phyloP scores from a whole-genome alignment of 2,113 vertebrate species.

The Nansenia antarctica region DNA sequence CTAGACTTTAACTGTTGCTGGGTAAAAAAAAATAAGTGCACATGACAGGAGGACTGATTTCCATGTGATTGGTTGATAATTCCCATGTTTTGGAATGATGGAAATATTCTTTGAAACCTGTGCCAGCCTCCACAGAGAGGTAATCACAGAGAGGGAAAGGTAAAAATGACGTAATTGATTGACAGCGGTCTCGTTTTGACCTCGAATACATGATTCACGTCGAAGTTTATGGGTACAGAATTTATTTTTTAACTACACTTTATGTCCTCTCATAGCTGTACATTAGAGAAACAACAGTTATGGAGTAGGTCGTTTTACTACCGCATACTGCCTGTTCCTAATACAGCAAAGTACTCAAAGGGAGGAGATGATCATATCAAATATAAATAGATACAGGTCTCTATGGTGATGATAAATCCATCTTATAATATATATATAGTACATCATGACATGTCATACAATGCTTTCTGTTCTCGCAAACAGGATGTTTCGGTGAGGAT shows the following conservation, averaged over 20 bases:
- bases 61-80: slow-evolving; percentile 73
- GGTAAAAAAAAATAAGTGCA: slow-evolving; percentile 34
- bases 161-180: slow-evolving; percentile 57
- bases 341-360: too few relatives aligned
- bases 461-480: not conserved
- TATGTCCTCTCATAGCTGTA: too few relatives aligned
- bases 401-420: too few relatives aligned
- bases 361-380: too few relatives aligned
- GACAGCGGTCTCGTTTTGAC: slow-evolving; percentile 42
- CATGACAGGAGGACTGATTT: slow-evolving; percentile 54
- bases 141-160: slow-evolving; percentile 50
- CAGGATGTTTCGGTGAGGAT: not conserved
- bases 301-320: too few relatives aligned
- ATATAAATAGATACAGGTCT: too few relatives aligned
- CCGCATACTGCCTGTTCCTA: too few relatives aligned
- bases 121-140: slow-evolving; percentile 39
- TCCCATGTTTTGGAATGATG: slow-evolving; percentile 67
- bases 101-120: slow-evolving; percentile 59
- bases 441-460: too few relatives aligned
- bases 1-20: slow-evolving; percentile 62
- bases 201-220: not conserved
- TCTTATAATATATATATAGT: too few relatives aligned
- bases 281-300: too few relatives aligned
- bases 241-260: too few relatives aligned
- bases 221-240: too few relatives aligned